phyloP scores from a whole-genome alignment of 2,888 invertebrate species.

The Tolmerus cingulatus region DNA sequence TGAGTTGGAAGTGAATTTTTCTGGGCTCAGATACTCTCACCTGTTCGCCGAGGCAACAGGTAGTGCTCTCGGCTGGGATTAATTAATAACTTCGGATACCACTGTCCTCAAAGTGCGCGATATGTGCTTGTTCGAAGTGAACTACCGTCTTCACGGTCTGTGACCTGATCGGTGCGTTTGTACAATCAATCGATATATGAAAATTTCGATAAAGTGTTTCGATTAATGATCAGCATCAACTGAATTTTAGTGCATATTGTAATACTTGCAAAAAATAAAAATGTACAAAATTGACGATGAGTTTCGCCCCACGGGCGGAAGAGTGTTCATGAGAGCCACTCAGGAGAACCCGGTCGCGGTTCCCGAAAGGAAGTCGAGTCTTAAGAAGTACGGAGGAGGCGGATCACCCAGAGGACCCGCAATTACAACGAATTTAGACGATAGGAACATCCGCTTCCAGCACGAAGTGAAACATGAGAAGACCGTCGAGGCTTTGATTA shows the following conservation, averaged over 20 bases:
- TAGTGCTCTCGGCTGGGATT: neutral
- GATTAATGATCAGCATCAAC: neutral
- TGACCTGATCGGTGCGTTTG: neutral
- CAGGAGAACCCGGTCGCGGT: conserved; percentile 50
- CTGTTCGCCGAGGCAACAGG: conserved; percentile 39
- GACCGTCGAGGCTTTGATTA: conserved; percentile 66
- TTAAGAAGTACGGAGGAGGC: conserved; percentile 57
- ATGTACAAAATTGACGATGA: conserved; percentile 58
- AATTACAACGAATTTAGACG: conserved; percentile 69
- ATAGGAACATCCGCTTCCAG: conserved; percentile 61
- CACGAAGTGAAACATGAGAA: conserved; percentile 68
- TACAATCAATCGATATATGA: neutral
- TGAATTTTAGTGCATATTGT: neutral
- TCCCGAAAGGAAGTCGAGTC: conserved; percentile 63
- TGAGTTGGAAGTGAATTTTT: conserved; percentile 30
- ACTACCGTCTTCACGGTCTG: conserved; percentile 20
- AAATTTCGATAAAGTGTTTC: neutral
- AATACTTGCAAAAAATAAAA: neutral
- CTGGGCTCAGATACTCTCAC: conserved; percentile 31
- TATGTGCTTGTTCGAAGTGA: conserved; percentile 1
- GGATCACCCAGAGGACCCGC: conserved; percentile 66
- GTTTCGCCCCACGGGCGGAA: conserved; percentile 54
- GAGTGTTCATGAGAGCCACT: conserved; percentile 56
- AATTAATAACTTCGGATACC: neutral
- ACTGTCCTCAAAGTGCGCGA: neutral